Evolutionary conservation across 1,140 invertebrate species (phyloP), one percentile per base, ranked within the genome.

Genomic region (Drosophila rhopaloa): DNA sequence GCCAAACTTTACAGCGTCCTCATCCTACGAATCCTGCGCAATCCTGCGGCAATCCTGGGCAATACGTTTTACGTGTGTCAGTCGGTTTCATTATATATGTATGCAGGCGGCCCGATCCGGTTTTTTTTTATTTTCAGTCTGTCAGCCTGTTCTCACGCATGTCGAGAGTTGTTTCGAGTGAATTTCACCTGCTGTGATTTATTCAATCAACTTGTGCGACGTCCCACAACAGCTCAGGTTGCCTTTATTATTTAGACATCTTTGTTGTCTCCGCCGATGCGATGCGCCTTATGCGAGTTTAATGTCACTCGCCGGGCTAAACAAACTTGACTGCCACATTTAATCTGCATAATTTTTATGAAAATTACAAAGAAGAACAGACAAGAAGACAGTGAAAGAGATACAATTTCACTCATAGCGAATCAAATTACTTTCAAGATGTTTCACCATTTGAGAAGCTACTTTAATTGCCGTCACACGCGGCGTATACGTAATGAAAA

Each of bases 271-370:
- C 29, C 59, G 65, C 14, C 60, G 37, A 43, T 75, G 59, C 60
- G 53, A 46, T 72, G 60, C 59, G 59, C 65, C 62, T 84, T 88
- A 86, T 79, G 83, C 62, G 82, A 88, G 78, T 88, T 86, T 88
- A 86, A 86, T 86, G 83, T 82, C 82, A 72, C 70, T 79, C 79
- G 60, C 53, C 54, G 67, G 72, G 55, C 73, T 77, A 77, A 77
- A 38, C 47, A 68, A 79, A 72, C 67, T 44, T 71, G 61, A 48
- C 70, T 86, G 83, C 76, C 84, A 80, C 84, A 89, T 89, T 89
- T 88, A 88, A 88, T 88, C 83, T 88, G 79, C 83, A 88, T 89
- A 88, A 89, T 83, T 83, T 89, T 89, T 80, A 80, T 88, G 76
- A 88, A 77, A 77, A 70, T 78, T 58, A 58, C 76, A 40, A 53